Base-by-base conservation (phyloP, 1,140 invertebrate species). In the Cydia pomonella region DNA sequence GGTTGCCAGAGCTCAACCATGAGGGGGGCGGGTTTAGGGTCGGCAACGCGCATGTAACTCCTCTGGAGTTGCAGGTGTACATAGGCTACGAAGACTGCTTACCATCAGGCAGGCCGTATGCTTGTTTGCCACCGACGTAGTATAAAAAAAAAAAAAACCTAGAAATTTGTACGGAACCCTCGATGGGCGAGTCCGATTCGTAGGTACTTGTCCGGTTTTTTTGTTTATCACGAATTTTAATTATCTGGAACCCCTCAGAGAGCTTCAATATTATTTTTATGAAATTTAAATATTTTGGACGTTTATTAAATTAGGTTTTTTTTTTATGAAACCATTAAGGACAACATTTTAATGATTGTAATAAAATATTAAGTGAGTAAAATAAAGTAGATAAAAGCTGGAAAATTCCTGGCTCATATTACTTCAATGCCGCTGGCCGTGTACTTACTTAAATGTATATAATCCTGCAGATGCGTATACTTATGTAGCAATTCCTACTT, bases 401-500 rank as follows among this genome's bases (percentile, higher is more conserved):
- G 62, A 63, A 27, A 63, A 63, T 63, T 63, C 12, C 10, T 27
- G 21, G 12, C 9, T 25, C 9, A n/a, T n/a, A 33, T 29, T 66
- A 25, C 2, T 23, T 64, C 7, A 25, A 2, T 4, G 16, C 12
- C 16, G 27, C 3, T 16, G 3, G 63, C 16, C 3, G 13, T 3
- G 25, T 13, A 7, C 9, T 63, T 23, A 44, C 21, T 25, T 9
- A 4, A 23, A 63, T n/a, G 12, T 23, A 25, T 12, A 59, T 59
- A 7, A 0, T 59, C 18, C 3, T 59, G 21, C 0, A 59, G 6
- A 59, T 59, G 7, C 47, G 2, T 59, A 12, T 18, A 59, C 4
- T 59, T 75, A 41, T 63, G 63, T 72, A 21, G 53, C 72, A 73
- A 72, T 2, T 16, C 47, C 47, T n/a, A n/a, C n/a, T n/a, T n/a